phyloP scores from a whole-genome alignment of 2,888 invertebrate species.

The Ellobium chinense region DNA sequence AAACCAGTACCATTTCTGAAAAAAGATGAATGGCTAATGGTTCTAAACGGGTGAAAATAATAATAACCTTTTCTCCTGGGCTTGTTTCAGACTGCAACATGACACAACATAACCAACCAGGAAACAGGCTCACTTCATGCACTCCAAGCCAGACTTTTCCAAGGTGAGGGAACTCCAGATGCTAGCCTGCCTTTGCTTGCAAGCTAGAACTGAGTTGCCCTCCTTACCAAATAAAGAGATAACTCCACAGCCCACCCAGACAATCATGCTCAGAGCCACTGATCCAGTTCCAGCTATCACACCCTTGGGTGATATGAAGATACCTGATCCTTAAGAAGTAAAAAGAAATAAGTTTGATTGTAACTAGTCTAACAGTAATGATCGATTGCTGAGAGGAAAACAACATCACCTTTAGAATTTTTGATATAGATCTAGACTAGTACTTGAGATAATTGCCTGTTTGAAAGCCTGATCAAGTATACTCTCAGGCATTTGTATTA shows the following conservation, averaged over 20 bases:
- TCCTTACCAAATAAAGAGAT: constrained; percentile 91
- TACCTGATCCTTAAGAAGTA: constrained; percentile 89
- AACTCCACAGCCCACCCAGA: constrained; percentile 96
- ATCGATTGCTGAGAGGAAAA: no score
- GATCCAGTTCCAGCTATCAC: constrained; percentile 91
- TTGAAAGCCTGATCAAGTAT: no score
- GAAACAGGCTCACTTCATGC: background rate
- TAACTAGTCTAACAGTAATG: no score
- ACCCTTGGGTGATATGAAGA: constrained; percentile 98
- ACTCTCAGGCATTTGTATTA: no score
- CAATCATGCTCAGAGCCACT: constrained; percentile 95
- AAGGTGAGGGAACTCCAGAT: background rate
- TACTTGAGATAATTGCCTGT: no score
- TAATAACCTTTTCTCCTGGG: no score
- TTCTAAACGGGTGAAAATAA: no score
- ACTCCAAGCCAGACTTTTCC: background rate
- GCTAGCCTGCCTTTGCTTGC: background rate
- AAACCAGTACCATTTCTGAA: no score
- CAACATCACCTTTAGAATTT: background rate
- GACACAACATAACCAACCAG: background rate
- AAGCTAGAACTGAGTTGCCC: background rate
- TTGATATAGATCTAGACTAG: background rate
- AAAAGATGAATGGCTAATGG: no score
- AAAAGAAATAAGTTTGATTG: background rate
- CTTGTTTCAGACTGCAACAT: no score